A percentile compares a stretch with the other conserved stretches of the same genome.
Conservation (phyloP, 2,113 vertebrate species). For the Proterorhinus semilunaris region DNA sequence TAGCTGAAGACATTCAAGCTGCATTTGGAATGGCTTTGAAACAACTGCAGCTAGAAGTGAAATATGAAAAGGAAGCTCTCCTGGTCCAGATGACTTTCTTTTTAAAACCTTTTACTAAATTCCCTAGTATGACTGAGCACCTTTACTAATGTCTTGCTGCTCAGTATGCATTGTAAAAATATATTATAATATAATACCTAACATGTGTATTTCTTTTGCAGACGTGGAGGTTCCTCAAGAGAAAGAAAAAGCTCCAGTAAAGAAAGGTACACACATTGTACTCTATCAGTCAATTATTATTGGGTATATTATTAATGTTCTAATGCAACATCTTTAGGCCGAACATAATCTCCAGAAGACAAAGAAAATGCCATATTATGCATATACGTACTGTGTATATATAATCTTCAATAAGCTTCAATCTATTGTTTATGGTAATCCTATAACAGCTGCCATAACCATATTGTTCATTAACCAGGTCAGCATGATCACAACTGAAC, state of each 20-base stretch:
- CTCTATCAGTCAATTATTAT: not conserved
- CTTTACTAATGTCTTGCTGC: not conserved
- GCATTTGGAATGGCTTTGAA: not conserved
- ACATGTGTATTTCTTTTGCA: slow-evolving; percentile 20
- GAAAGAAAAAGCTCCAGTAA: slow-evolving; percentile 46
- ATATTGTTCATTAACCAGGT: not conserved
- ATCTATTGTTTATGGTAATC: not conserved
- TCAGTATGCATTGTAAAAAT: not conserved
- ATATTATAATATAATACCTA: not conserved
- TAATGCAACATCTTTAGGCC: too few relatives aligned
- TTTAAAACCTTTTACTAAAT: not conserved
- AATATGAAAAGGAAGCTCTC: too few relatives aligned
- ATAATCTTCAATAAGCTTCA: not conserved
- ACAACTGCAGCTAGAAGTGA: not conserved
- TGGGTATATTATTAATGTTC: too few relatives aligned
- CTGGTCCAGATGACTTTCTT: not conserved
- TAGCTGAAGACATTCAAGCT: not conserved
- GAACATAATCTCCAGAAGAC: not conserved
- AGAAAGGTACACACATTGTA: slow-evolving; percentile 50
- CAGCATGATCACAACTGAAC: not conserved
- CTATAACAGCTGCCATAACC: not conserved
- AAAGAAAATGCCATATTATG: not conserved
- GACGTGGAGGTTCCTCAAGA: slow-evolving; percentile 45
- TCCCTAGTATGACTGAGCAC: not conserved
- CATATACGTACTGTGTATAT: not conserved